Evolutionary conservation across 2,113 vertebrate genomes (phyloP), one percentile per base, ranked within the genome.

Genomic region (Hyaena hyaena): DNA sequence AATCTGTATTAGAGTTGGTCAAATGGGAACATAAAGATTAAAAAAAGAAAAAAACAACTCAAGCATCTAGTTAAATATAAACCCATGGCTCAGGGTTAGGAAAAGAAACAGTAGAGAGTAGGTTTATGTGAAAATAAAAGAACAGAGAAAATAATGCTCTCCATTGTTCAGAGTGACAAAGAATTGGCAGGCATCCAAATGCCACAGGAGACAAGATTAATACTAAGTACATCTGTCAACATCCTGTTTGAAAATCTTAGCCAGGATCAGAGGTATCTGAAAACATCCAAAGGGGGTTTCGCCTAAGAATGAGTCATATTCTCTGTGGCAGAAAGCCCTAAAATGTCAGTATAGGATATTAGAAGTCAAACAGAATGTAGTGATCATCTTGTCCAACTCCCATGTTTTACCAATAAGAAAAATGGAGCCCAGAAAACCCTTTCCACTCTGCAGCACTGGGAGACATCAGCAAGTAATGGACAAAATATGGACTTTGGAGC

Each of bases 231-330:
- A 95, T 96, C 97, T 96, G 96, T 97, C 97, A 97, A 97, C 97
- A 97, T 97, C 97, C 97, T 98, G 97, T 95, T 97, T 96, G 90
- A 97, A 98, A 97, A 94, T 93, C 92, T 88, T 71, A 88, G 95
- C 92, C 80, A 96, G 94, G 50, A 96, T 96, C 84, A 81, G 58
- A 97, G 73, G 31, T 88, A 88, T 88, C 94, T 96, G 79, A 90
- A 95, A 98, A 92, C 66, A 97, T 90, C 94, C 69, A 96, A 90
- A 92, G 84, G 45, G 66, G 84, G 55, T 96, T 98, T 97, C 2
- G 0, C 84, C 88, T 91, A 73, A 87, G 76, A 95, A 93, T 97
- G 95, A 96, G 69, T 97, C 96, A 97, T n/a, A 73, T 24, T 95
- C 31, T 95, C 71, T 74, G 16, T 24, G 53, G 50, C 61, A 90